phyloP scores from a whole-genome alignment of 2,888 invertebrate genomes.

The Pseudococcus longispinus region DNA sequence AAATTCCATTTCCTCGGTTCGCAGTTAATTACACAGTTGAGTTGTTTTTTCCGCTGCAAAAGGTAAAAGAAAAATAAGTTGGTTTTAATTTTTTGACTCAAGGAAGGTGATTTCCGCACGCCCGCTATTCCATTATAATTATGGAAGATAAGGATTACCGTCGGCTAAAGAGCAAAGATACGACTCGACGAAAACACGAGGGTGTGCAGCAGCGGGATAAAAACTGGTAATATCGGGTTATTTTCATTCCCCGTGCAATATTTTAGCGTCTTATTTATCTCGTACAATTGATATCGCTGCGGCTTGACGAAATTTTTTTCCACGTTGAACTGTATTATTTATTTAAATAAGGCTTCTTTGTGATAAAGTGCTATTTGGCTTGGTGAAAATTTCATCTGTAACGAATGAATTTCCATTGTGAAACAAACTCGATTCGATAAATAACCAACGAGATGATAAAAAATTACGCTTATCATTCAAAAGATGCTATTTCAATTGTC shows the following conservation, averaged over 20 bases:
- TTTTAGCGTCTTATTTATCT: constrained; percentile 15
- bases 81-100: constrained; percentile 32
- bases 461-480: background rate
- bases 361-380: background rate
- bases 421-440: constrained; percentile 10
- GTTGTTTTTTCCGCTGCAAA: constrained; percentile 35
- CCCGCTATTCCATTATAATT: background rate
- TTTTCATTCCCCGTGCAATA: background rate
- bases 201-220: background rate
- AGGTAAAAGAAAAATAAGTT: constrained; percentile 41
- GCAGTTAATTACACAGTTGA: constrained; percentile 42
- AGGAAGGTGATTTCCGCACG: constrained; percentile 8
- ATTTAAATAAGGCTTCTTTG: background rate
- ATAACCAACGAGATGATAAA: constrained; percentile 18
- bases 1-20: constrained; percentile 37
- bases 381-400: background rate
- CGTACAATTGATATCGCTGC: background rate
- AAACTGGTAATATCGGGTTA: background rate
- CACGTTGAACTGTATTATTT: background rate
- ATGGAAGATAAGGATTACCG: constrained; percentile 27
- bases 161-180: background rate
- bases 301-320: background rate
- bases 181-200: background rate
- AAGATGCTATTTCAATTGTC: constrained; percentile 18
- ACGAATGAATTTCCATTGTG: constrained; percentile 1